Evolutionary conservation across 2,797 vertebrate genomes (phyloP).

Genomic region (Microtus californicus): DNA sequence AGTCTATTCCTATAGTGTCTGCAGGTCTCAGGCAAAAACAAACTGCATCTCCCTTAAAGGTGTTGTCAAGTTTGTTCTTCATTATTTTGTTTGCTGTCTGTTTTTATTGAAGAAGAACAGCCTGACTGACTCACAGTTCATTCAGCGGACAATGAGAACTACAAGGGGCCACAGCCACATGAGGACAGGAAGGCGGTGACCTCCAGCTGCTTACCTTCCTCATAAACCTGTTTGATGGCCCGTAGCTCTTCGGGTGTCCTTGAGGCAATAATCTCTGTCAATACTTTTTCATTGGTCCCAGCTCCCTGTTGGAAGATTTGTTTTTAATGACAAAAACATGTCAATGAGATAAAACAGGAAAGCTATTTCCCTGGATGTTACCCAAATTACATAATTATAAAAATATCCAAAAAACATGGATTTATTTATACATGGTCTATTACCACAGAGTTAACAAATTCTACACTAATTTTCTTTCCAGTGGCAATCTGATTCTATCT

Average conservation of each 20-base stretch:
- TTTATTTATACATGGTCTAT: neutral
- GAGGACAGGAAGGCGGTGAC: neutral
- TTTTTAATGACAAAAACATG: slow-evolving; percentile 42
- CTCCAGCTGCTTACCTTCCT: slow-evolving; percentile 90
- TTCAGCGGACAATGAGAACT: neutral
- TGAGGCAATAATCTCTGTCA: slow-evolving; percentile 97
- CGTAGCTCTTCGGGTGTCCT: slow-evolving; percentile 91
- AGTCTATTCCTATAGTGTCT: neutral
- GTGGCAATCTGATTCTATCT: neutral
- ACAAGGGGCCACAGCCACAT: neutral
- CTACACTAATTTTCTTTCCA: slow-evolving; percentile 34
- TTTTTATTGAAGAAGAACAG: neutral
- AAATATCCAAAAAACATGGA: neutral
- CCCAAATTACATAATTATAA: neutral
- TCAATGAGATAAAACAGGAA: slow-evolving; percentile 1
- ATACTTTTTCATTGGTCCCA: slow-evolving; percentile 94
- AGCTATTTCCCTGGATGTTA: neutral
- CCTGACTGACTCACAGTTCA: neutral
- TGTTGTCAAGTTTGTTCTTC: neutral
- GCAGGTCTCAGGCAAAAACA: slow-evolving; percentile 8
- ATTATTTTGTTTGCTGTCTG: neutral
- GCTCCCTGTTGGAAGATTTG: slow-evolving; percentile 90
- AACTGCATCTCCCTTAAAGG: neutral
- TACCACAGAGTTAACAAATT: neutral
- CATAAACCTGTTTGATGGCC: slow-evolving; percentile 93